These are phyloP conservation scores for Sycophila sp. DNA, from an alignment of 1,140 invertebrate species.

Conservation along the genomic window DNA sequence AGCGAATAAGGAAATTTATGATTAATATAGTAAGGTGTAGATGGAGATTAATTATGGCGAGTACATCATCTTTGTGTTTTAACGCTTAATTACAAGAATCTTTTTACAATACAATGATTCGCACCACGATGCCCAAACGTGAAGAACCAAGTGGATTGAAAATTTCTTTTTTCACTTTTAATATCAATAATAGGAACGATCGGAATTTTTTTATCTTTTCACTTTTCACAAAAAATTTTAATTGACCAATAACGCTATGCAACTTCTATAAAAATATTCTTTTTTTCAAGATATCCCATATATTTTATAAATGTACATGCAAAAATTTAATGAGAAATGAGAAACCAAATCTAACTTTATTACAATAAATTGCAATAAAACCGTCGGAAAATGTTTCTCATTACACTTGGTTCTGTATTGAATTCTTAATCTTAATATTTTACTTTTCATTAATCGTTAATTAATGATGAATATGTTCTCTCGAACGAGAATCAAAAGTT, in stretches of 20 bases:
- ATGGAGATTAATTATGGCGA: constrained; percentile 21
- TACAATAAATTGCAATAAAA: neutral
- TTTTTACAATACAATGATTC: constrained; percentile 15
- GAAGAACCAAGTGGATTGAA: constrained; percentile 25
- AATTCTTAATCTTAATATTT: constrained; percentile 1
- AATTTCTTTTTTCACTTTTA: neutral
- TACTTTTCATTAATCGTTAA: constrained; percentile 21
- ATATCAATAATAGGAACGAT: constrained; percentile 27
- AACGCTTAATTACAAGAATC: constrained; percentile 13
- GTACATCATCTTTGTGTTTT: constrained; percentile 2
- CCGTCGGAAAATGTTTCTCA: neutral
- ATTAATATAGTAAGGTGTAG: constrained; percentile 25
- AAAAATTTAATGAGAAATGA: constrained; percentile 1
- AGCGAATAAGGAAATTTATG: constrained; percentile 13
- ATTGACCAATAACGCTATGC: neutral
- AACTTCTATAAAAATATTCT: neutral
- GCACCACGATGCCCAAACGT: constrained; percentile 18
- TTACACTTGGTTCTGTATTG: constrained; percentile 22
- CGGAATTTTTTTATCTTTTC: neutral
- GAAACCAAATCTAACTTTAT: neutral
- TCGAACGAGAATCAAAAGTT: constrained; percentile 32
- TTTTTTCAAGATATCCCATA: neutral
- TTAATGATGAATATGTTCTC: constrained; percentile 22
- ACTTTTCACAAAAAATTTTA: neutral
- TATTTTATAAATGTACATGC: neutral